Percentiles rank a stretch among this genome's conserved stretches.
Evolutionary conservation across 2,797 vertebrate genomes (phyloP).

Genomic region (Eospalax fontanierii): DNA sequence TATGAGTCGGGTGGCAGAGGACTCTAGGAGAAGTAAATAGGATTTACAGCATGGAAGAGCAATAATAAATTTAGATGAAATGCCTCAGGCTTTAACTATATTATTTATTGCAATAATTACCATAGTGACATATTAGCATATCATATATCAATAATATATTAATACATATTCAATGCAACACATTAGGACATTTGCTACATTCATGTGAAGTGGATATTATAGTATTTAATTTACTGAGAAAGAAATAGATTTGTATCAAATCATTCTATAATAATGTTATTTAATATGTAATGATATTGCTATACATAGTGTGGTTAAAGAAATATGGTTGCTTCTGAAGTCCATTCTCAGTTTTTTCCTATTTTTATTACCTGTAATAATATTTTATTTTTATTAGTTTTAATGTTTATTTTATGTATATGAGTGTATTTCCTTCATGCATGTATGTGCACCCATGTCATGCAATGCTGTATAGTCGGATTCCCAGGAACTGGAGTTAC

Average conservation of each 20-base stretch:
- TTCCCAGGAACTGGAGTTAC: too few species aligned
- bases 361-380: background rate
- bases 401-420: too few species aligned
- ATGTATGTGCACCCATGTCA: too few species aligned
- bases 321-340: too few species aligned
- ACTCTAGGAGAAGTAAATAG: background rate
- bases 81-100: background rate
- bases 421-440: too few species aligned
- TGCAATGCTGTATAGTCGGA: too few species aligned
- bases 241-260: too few species aligned
- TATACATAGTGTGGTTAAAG: too few species aligned
- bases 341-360: too few species aligned
- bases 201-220: background rate
- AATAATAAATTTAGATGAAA: background rate
- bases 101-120: constrained; percentile 5
- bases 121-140: background rate
- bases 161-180: background rate
- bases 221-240: background rate
- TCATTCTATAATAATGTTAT: too few species aligned
- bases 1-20: background rate
- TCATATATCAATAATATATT: background rate
- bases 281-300: too few species aligned
- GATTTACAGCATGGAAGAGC: background rate
- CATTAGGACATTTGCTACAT: background rate
- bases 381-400: too few species aligned